Conservation (phyloP, 2,888 invertebrate genomes). For the Synergus itoensis region DNA sequence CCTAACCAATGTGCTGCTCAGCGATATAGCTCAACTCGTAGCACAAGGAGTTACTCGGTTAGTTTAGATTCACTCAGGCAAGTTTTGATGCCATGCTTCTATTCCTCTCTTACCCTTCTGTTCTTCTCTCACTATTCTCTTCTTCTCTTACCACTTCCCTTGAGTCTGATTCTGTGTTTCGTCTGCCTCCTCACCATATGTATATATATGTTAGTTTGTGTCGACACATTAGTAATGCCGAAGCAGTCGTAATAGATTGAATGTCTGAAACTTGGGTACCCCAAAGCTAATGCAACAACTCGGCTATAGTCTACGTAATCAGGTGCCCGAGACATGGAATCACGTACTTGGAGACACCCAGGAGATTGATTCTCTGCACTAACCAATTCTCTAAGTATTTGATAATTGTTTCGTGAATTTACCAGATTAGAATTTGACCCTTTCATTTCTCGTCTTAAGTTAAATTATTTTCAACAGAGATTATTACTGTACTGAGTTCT, state of each 20-base stretch:
- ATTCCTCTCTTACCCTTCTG: conserved; percentile 53
- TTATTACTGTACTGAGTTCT: too few relatives aligned
- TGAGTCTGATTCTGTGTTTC: conserved; percentile 42
- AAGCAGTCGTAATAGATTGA: conserved; percentile 74
- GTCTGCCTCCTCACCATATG: conserved; percentile 49
- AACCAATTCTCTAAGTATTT: not conserved
- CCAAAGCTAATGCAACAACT: conserved; percentile 40
- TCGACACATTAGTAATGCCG: conserved; percentile 73
- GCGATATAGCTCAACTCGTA: conserved; percentile 57
- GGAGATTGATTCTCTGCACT: not conserved
- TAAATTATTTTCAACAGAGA: not conserved
- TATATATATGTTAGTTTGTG: conserved; percentile 59
- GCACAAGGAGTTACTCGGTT: conserved; percentile 71
- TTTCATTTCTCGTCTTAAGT: not conserved
- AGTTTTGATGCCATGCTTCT: conserved; percentile 72
- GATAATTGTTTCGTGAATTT: not conserved
- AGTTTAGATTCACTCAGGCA: conserved; percentile 73
- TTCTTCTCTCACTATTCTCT: conserved; percentile 51
- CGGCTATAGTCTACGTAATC: not conserved
- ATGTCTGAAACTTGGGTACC: conserved; percentile 66
- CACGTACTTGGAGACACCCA: not conserved
- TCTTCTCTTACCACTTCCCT: conserved; percentile 38
- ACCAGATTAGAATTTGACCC: not conserved
- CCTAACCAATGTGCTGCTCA: conserved; percentile 56
- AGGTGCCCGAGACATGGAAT: not conserved